Conservation (phyloP, 2,113 vertebrate genomes). For the Nymphicus hollandicus region DNA sequence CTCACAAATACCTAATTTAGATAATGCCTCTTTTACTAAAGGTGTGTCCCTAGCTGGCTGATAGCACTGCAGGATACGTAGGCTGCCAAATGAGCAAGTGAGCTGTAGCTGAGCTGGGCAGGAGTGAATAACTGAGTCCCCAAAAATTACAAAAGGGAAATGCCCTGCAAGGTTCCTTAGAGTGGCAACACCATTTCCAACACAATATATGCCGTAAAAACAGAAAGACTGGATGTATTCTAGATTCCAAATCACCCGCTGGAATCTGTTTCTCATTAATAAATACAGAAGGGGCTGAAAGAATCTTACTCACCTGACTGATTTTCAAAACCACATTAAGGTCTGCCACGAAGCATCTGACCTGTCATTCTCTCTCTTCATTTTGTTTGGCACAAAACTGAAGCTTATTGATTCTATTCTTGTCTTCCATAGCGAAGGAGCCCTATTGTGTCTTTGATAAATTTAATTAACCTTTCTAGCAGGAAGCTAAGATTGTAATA, state of each 20-base stretch:
- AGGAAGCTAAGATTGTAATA: slow-evolving; percentile 25
- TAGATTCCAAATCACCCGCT: not conserved
- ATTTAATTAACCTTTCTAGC: slow-evolving; percentile 21
- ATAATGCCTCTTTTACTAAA: not conserved
- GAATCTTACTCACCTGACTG: not conserved
- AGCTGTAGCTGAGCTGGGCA: not conserved
- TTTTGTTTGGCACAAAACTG: not conserved
- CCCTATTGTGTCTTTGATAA: not conserved
- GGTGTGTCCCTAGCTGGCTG: not conserved
- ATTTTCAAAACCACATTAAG: slow-evolving; percentile 1
- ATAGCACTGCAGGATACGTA: not conserved
- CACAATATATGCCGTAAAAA: not conserved
- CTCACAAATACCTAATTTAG: not conserved
- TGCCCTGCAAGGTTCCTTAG: not conserved
- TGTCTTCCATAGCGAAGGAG: not conserved
- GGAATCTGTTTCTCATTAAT: not conserved
- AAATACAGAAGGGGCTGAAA: not conserved
- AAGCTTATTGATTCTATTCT: slow-evolving; percentile 19
- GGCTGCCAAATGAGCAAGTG: not conserved
- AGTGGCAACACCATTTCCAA: not conserved
- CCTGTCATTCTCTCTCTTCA: not conserved
- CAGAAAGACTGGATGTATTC: not conserved
- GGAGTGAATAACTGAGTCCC: not conserved
- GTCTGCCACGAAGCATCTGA: not conserved
- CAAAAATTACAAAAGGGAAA: not conserved